Evolutionary conservation across 2,888 invertebrate genomes (phyloP).

Genomic region (Pasiphila rectangulata): DNA sequence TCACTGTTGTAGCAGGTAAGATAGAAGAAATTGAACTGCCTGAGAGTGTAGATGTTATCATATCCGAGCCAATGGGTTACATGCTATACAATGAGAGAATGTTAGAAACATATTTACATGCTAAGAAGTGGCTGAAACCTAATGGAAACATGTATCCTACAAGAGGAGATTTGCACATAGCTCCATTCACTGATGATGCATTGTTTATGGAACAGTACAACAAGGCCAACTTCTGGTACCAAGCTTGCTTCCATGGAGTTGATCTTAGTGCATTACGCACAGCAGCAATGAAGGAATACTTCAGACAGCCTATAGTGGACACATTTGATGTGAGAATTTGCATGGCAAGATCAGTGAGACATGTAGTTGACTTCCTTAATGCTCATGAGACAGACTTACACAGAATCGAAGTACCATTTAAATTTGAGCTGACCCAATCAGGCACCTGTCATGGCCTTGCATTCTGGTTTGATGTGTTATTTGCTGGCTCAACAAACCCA

Average conservation of each 20-base stretch:
- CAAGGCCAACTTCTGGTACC: slow-evolving; percentile 99
- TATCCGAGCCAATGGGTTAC: slow-evolving; percentile 99
- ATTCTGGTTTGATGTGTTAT: slow-evolving; percentile 99
- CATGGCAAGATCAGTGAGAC: slow-evolving; percentile 95
- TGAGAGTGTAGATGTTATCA: slow-evolving; percentile 97
- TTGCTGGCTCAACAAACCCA: slow-evolving; percentile 92
- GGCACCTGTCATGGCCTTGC: slow-evolving; percentile 98
- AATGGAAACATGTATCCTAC: slow-evolving; percentile 98
- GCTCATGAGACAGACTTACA: slow-evolving; percentile 97
- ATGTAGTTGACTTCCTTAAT: slow-evolving; percentile 95
- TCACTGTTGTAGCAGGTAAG: slow-evolving; percentile 97
- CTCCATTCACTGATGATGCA: slow-evolving; percentile 98
- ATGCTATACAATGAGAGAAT: slow-evolving; percentile 99
- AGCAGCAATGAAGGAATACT: slow-evolving; percentile 98
- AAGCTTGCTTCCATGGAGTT: slow-evolving; percentile 98
- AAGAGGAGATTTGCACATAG: slow-evolving; percentile 97
- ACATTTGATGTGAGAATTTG: slow-evolving; percentile 99
- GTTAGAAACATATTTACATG: slow-evolving; percentile 99
- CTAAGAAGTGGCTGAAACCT: slow-evolving; percentile 97
- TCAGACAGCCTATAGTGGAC: slow-evolving; percentile 98
- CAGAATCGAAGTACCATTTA: slow-evolving; percentile 96
- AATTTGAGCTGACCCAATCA: slow-evolving; percentile 94
- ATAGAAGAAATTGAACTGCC: slow-evolving; percentile 98
- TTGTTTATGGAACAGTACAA: slow-evolving; percentile 98
- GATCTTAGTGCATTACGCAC: slow-evolving; percentile 95